Percentiles rank a stretch among this genome's conserved stretches.
phyloP scores from a whole-genome alignment of 2,797 vertebrate species.

The Diceros bicornis region DNA sequence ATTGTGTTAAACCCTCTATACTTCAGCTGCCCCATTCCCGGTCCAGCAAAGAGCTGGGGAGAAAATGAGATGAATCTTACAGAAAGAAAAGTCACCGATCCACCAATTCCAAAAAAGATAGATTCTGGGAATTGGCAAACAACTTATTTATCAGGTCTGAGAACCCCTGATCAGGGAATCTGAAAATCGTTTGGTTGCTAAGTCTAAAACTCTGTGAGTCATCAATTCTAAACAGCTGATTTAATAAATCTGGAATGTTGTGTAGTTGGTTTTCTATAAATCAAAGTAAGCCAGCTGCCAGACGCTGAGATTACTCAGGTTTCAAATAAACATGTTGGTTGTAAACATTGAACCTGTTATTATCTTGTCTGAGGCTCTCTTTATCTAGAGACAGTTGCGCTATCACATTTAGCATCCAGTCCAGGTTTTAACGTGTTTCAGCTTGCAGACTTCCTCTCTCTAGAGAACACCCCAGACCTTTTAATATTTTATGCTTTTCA shows the following conservation, averaged over 20 bases:
- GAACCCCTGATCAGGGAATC: neutral
- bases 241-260: constrained; percentile 45
- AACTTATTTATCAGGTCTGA: neutral
- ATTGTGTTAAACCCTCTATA: neutral
- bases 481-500: neutral
- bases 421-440: neutral
- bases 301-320: constrained; percentile 44
- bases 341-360: constrained; percentile 16
- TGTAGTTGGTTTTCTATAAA: constrained; percentile 39
- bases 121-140: neutral
- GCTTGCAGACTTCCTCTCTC: neutral
- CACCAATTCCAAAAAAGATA: neutral
- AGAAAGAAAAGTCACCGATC: neutral
- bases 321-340: constrained; percentile 22
- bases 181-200: neutral
- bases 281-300: constrained; percentile 35
- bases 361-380: neutral
- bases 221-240: constrained; percentile 51
- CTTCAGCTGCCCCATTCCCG: neutral
- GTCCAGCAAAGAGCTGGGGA: neutral
- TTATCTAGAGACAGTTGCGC: neutral
- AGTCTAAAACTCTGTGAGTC: constrained; percentile 48
- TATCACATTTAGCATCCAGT: neutral
- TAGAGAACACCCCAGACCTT: neutral
- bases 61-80: neutral